phyloP scores from a whole-genome alignment of 2,797 vertebrate genomes.

The Podargus strigoides region DNA sequence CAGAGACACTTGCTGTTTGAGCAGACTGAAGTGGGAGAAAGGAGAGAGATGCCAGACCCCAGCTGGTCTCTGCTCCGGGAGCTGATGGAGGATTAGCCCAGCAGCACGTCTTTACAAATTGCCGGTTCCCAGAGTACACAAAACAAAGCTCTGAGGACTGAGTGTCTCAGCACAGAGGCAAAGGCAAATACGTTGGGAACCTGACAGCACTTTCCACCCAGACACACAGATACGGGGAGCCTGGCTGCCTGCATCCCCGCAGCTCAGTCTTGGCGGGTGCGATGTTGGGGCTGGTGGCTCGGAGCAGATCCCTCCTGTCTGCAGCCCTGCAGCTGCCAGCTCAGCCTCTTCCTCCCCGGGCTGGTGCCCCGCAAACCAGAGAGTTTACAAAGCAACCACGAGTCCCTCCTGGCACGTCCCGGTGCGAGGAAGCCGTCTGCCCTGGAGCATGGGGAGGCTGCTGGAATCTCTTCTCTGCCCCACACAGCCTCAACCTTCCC shows the following conservation, averaged over 20 bases:
- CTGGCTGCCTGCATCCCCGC: neutral
- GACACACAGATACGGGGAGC: neutral
- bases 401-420: neutral
- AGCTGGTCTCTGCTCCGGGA: constrained; percentile 18
- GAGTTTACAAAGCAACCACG: neutral
- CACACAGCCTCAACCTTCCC: neutral
- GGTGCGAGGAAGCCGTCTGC: neutral
- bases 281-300: rapidly evolving
- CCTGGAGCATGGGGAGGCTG: neutral
- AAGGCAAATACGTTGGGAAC: neutral
- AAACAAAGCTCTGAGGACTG: constrained; percentile 1
- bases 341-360: neutral
- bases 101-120: constrained; percentile 31
- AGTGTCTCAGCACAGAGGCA: neutral
- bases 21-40: neutral
- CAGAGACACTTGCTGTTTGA: neutral
- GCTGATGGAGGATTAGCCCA: constrained; percentile 39
- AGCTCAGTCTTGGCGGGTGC: rapidly evolving
- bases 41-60: constrained; percentile 28
- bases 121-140: constrained; percentile 4
- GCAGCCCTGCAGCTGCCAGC: rapidly evolving
- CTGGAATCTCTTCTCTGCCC: neutral
- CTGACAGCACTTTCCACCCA: neutral
- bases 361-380: neutral
- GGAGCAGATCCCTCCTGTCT: neutral